Conservation (phyloP, 1,140 invertebrate genomes). For the Drosophila grimshawi region DNA sequence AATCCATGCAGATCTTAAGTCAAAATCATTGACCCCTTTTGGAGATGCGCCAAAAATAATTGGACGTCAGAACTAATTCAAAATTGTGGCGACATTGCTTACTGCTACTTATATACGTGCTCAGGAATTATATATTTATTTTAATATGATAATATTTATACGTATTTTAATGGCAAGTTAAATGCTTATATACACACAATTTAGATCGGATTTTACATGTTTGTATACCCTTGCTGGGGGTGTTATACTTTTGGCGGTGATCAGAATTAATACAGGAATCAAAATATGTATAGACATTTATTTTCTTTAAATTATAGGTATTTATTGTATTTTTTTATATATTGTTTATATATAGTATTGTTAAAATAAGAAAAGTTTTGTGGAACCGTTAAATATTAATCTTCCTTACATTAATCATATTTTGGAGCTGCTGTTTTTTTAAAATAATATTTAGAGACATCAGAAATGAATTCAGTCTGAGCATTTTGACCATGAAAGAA, state of each 20-base stretch:
- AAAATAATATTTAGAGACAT: no score
- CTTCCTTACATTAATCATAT: no score
- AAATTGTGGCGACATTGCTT: constrained; percentile 23
- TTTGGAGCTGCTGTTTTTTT: no score
- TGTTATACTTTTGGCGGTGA: no score
- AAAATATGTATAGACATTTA: background rate
- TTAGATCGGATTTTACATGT: background rate
- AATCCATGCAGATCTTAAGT: background rate
- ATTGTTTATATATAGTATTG: background rate
- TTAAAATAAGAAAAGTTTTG: no score
- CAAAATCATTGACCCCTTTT: constrained; percentile 10
- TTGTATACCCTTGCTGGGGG: background rate
- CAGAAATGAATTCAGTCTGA: no score
- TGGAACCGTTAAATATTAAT: no score
- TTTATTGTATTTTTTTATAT: background rate
- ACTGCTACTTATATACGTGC: constrained; percentile 12
- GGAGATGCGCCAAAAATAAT: constrained; percentile 29
- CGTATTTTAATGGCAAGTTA: constrained; percentile 39
- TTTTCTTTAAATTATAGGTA: no score
- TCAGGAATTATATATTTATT: constrained; percentile 32
- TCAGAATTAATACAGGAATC: no score
- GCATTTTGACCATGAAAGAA: no score
- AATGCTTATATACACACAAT: constrained; percentile 25
- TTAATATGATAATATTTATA: constrained; percentile 18
- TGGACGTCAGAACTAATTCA: constrained; percentile 9